Conservation (phyloP, 2,888 invertebrate species). For the Eudemis profundana region DNA sequence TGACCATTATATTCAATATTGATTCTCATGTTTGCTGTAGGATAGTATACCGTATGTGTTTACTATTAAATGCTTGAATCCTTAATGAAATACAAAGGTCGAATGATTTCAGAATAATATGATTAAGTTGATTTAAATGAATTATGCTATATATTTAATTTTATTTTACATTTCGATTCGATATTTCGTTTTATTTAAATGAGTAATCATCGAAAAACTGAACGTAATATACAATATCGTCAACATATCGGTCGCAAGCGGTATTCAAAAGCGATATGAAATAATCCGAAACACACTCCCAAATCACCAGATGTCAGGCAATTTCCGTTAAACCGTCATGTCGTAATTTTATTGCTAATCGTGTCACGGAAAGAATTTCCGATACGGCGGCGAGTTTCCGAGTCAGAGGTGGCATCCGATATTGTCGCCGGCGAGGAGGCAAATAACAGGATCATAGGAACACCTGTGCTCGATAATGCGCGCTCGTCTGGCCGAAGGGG, state of each 20-base stretch:
- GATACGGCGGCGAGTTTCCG: conserved; percentile 70
- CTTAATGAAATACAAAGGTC: background rate
- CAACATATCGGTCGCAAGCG: background rate
- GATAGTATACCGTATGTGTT: too few relatives aligned
- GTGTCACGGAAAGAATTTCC: conserved; percentile 77
- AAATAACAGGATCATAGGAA: conserved; percentile 72
- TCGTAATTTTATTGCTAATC: conserved; percentile 75
- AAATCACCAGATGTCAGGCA: conserved; percentile 74
- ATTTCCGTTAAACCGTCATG: conserved; percentile 71
- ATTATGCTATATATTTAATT: background rate
- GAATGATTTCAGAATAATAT: background rate
- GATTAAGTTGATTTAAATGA: background rate
- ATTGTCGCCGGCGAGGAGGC: conserved; percentile 74
- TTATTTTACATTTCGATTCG: background rate
- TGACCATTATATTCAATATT: background rate
- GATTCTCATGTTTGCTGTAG: background rate
- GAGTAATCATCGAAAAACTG: background rate
- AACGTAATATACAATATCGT: background rate
- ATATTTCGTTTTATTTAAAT: background rate
- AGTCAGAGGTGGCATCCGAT: conserved; percentile 62
- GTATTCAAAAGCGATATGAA: conserved; percentile 13
- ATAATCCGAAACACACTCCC: conserved; percentile 47
- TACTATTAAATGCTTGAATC: too few relatives aligned
- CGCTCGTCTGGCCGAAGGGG: conserved; percentile 81
- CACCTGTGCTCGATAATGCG: conserved; percentile 84